A percentile compares a stretch with the other conserved stretches of the same genome.
phyloP scores from a whole-genome alignment of 2,888 invertebrate species.

The Sphinx pinastri region DNA sequence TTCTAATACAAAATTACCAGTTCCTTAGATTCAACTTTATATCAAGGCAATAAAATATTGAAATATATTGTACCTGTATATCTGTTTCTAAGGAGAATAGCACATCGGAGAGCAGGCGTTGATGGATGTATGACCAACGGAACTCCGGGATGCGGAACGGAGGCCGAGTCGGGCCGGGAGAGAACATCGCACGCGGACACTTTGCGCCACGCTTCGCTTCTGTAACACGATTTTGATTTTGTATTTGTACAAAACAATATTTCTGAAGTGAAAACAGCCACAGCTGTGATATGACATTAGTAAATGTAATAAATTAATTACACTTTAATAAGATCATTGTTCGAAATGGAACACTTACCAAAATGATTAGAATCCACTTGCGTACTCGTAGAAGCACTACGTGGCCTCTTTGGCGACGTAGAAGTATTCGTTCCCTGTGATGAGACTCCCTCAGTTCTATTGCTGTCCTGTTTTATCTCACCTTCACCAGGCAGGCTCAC shows the following conservation, averaged over 20 bases:
- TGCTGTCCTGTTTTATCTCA: constrained; percentile 75
- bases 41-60: not conserved
- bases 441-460: constrained; percentile 66
- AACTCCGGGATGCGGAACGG: constrained; percentile 99
- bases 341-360: constrained; percentile 79
- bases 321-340: too few species aligned
- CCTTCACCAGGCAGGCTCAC: constrained; percentile 85
- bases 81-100: constrained; percentile 98
- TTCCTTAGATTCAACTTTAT: not conserved
- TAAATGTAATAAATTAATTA: too few species aligned
- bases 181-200: constrained; percentile 94
- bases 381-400: constrained; percentile 91
- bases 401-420: constrained; percentile 88
- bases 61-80: constrained; percentile 88
- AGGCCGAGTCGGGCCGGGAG: constrained; percentile 95
- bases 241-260: too few species aligned
- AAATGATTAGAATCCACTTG: constrained; percentile 94
- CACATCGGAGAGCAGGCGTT: constrained; percentile 97
- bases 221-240: constrained; percentile 44
- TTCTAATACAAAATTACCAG: not conserved
- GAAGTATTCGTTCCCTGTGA: constrained; percentile 73
- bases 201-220: constrained; percentile 85
- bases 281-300: too few species aligned
- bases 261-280: too few species aligned
- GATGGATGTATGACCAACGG: constrained; percentile 99